Evolutionary conservation across 2,113 vertebrate species (phyloP), one percentile per base, ranked within the genome.

Genomic region (Leucosticte australis): DNA sequence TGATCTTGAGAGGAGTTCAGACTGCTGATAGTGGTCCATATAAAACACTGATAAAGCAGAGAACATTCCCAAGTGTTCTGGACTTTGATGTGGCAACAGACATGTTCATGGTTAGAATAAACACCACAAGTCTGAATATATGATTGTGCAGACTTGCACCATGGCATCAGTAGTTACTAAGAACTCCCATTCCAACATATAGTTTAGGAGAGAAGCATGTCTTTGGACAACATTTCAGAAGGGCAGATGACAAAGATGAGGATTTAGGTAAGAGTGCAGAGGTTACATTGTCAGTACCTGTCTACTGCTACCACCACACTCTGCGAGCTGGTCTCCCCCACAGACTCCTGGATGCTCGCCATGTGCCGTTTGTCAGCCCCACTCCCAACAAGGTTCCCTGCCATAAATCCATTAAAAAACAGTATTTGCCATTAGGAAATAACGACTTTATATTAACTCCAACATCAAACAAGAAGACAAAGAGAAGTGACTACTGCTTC

Each of bases 221-320:
- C 59, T 84, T 62, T 4, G 44, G 17, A 39, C 59, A 89, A 16
- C 22, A 23, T 7, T 77, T 70, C 30, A 49, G n/a, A 65, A 60
- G 9, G 20, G 50, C 60, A 74, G 16, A 30, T 26, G 27, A 64
- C 27, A 50, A 46, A 49, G 35, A 63, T 2, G 37, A 26, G 0
- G 0, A 23, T 26, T 55, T 13, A 33, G 74, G 35, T 4, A 41
- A 13, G 47, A 75, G 63, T 24, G 19, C 42, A 63, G 35, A 52
- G n/a, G 59, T 64, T 15, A 63, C 26, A 62, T 7, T 64, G 13
- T 37, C 44, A 15, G 97, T 97, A 99, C 99, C 99, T 98, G 97
- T 99, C 99, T 11, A 99, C 99, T 60, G 99, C 99, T 13, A 99
- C 99, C 22, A 99, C 99, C 42, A 99, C 99, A 31, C 99, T 99